Evolutionary conservation across 2,113 vertebrate genomes (phyloP).

Genomic region (Fukomys damarensis): DNA sequence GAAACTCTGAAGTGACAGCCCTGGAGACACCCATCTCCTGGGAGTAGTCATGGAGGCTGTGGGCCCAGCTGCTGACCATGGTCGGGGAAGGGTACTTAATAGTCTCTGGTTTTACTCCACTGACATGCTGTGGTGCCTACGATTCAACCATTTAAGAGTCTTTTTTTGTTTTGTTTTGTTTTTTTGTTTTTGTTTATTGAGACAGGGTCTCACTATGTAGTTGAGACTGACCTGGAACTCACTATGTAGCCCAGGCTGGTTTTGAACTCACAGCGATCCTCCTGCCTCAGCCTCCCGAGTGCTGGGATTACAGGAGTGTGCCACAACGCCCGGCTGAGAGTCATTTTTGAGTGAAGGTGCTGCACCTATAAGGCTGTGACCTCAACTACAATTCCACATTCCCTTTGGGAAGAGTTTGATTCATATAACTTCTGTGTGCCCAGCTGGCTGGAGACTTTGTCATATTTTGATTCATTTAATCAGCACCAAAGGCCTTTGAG

Average conservation of each 20-base stretch:
- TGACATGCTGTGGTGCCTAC: not conserved
- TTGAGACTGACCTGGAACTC: no score
- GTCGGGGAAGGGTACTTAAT: fast-evolving
- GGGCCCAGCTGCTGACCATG: not conserved
- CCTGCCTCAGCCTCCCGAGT: no score
- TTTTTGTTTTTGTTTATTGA: no score
- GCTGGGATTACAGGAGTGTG: no score
- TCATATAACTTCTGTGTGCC: not conserved
- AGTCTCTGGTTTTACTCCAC: not conserved
- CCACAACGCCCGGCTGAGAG: no score
- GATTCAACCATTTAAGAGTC: not conserved
- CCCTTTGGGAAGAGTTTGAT: not conserved
- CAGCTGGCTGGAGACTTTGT: not conserved
- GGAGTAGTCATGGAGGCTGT: not conserved
- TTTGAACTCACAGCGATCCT: no score
- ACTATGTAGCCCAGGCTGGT: no score
- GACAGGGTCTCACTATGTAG: no score
- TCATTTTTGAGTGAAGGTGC: not conserved
- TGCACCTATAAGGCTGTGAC: not conserved
- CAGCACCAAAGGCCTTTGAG: not conserved
- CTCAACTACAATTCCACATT: not conserved
- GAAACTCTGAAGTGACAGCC: not conserved
- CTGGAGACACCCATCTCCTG: not conserved
- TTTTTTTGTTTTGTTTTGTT: not conserved
- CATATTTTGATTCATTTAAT: not conserved